These are phyloP conservation scores for Glaucopsyche alexis DNA, from an alignment of 2,888 invertebrate species.

Conservation along the genomic window DNA sequence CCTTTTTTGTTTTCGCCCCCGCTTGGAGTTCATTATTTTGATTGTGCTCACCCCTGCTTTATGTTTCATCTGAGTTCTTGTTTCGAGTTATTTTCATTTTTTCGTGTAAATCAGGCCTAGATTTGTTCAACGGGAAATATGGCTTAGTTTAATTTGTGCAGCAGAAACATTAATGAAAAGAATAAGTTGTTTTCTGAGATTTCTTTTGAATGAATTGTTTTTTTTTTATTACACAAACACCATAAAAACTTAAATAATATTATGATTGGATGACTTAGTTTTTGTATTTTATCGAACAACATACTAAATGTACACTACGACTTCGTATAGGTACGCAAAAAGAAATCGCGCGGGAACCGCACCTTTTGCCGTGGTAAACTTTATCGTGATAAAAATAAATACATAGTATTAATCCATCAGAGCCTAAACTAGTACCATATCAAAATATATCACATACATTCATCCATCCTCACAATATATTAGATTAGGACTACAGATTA, in stretches of 20 bases:
- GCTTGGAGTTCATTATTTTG: slow-evolving; percentile 14
- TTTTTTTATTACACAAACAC: background rate
- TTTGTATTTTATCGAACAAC: background rate
- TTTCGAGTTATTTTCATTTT: slow-evolving; percentile 20
- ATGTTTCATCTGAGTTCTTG: slow-evolving; percentile 26
- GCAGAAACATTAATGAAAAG: background rate
- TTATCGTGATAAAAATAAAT: too few relatives aligned
- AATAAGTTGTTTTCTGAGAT: background rate
- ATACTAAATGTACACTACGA: background rate
- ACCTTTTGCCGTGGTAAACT: too few relatives aligned
- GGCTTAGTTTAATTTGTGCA: background rate
- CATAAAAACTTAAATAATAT: too few relatives aligned
- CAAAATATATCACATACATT: too few relatives aligned
- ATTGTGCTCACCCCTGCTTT: slow-evolving; percentile 24
- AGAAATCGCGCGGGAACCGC: too few relatives aligned
- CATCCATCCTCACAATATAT: too few relatives aligned
- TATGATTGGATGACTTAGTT: too few relatives aligned
- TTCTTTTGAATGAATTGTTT: background rate
- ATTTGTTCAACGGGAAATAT: slow-evolving; percentile 16
- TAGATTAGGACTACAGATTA: too few relatives aligned
- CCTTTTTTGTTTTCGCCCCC: slow-evolving; percentile 19
- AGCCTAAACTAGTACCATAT: too few relatives aligned
- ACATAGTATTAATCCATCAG: too few relatives aligned
- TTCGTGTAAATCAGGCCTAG: background rate
- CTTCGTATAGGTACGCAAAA: too few relatives aligned